Evolutionary conservation across 2,113 vertebrate genomes (phyloP), one percentile per base, ranked within the genome.

Genomic region (Otis tarda): DNA sequence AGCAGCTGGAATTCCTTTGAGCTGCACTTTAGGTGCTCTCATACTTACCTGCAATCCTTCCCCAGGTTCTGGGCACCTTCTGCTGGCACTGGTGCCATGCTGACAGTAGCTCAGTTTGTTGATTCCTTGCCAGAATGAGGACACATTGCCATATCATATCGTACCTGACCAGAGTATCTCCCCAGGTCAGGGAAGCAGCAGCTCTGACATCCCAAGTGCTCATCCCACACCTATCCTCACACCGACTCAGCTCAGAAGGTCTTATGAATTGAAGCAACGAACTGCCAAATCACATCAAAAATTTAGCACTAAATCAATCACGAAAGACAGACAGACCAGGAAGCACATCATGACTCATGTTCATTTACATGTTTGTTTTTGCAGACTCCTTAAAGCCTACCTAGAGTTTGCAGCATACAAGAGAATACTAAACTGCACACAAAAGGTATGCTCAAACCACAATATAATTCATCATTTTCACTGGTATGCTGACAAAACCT

Each of bases 281-380:
- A 33, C n/a, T 77, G 57, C 25, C 67, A 92, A 87, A 63, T 27
- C 56, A 39, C 33, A 92, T 68, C 1, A 68, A 90, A 91, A 83
- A 22, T 5, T 57, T 64, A 70, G 12, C 10, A 7, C 56, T 57
- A 93, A 89, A 89, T 90, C n/a, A 43, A 85, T 61, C 69, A 83
- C 49, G 25, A 77, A 80, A 81, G 60, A 82, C n/a, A 83, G 33
- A 9, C 47, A 63, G 78, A 68, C 28, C 56, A 84, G 53, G 20
- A 90, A 89, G 65, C 12, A 91, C 41, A 60, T 84, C 6, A 23
- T 80, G 76, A 95, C 17, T 93, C 79, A 87, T 41, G 14, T 8
- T 90, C 19, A 80, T 84, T 87, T 93, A 71, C 50, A 12, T 69
- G 55, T 90, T 91, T 89, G 52, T 47, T 87, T 95, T 89, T 90